Base-by-base conservation (phyloP, 1,140 invertebrate species). In the Cotesia chilonis region DNA sequence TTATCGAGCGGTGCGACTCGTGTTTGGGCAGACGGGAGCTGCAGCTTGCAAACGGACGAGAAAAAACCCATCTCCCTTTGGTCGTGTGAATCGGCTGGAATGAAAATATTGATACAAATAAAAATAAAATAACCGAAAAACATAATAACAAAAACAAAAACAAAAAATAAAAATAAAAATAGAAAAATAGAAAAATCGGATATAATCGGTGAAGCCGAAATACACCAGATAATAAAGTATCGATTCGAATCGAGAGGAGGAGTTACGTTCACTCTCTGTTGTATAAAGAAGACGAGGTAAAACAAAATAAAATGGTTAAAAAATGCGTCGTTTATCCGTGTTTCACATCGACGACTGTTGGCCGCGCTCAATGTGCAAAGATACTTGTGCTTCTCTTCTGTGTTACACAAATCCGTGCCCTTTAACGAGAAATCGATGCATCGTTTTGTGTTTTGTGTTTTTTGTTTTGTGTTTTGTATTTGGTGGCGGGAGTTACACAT, bases 351-450 rank as follows among this genome's bases (percentile, higher is more conserved):
- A 67, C 52, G 60, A 70, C 65, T 70, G 61, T 70, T 60, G 12
- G 35, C 54, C 65, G 17, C 65, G 52, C 64, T 70, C 36, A 60
- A 67, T 74, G 57, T 55, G 66, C 36, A 60, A 67, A 70, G 57
- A 38, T 74, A 37, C 63, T 51, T 4, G 64, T 70, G 63, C 52
- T 73, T 51, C 64, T 70, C 61, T 59, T 20, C 57, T 71, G 41
- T 51, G 35, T 70, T 61, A 4, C 68, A 61, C 57, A 59, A 51
- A 54, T 59, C 59, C 55, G 55, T 63, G 59, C 28, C 52, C 59
- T 64, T 55, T 73, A 73, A 73, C 72, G 72, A 65, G 67, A 68
- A 73, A 69, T 73, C 72, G 72, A 73, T 69, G 51, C 64, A 74
- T 74, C 68, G 28, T 54, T 65, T 71, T 52, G 28, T 28, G 28